These are phyloP conservation scores for Eleutherodactylus coqui DNA, from an alignment of 2,797 vertebrate species.

Conservation along the genomic window DNA sequence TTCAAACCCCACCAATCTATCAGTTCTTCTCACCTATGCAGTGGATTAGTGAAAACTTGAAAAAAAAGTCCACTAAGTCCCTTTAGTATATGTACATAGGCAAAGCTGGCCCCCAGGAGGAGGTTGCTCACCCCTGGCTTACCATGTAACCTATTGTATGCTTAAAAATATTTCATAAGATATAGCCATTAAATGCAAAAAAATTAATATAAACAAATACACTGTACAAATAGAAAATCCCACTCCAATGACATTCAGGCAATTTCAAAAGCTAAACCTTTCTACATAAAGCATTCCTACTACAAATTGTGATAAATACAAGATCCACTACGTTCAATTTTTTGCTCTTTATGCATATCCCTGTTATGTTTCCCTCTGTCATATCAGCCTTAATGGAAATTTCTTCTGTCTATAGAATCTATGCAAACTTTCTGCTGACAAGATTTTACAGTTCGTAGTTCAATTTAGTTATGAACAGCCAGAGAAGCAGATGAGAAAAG, in stretches of 20 bases:
- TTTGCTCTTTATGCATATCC: slow-evolving; percentile 40
- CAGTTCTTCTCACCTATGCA: too few relatives aligned
- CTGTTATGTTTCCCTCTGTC: slow-evolving; percentile 40
- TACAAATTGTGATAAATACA: slow-evolving; percentile 37
- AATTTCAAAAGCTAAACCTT: slow-evolving; percentile 11
- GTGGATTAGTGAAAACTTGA: too few relatives aligned
- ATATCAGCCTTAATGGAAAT: slow-evolving; percentile 50
- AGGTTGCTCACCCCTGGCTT: not conserved
- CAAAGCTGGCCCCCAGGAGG: too few relatives aligned
- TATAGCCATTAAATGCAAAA: not conserved
- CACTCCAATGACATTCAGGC: not conserved
- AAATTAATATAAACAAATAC: not conserved
- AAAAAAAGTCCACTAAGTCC: too few relatives aligned
- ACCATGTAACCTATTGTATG: not conserved
- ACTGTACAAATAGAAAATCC: not conserved
- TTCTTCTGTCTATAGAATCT: slow-evolving; percentile 42
- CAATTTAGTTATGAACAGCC: slow-evolving; percentile 56
- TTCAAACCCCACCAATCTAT: too few relatives aligned
- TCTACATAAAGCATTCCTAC: not conserved
- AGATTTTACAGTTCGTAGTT: slow-evolving; percentile 58
- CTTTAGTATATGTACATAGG: too few relatives aligned
- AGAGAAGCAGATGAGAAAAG: slow-evolving; percentile 49
- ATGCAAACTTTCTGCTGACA: slow-evolving; percentile 59
- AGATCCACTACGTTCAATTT: not conserved
- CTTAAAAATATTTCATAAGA: not conserved